A percentile compares a stretch with the other conserved stretches of the same genome.
Conservation (phyloP, 2,113 vertebrate species). For the Zosterops lateralis region DNA sequence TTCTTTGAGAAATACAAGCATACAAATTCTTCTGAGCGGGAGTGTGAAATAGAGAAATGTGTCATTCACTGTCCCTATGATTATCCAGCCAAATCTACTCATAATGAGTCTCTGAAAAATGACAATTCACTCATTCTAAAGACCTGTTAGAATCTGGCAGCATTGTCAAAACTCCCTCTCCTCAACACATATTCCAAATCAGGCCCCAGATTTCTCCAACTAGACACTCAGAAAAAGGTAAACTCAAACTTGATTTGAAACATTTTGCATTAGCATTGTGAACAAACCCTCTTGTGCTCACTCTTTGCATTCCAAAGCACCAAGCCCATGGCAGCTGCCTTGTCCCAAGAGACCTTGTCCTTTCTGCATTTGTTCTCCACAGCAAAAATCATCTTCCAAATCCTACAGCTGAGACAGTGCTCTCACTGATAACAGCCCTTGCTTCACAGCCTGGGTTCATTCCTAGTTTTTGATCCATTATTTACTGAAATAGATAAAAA, state of each 20-base stretch:
- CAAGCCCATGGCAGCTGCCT: neutral
- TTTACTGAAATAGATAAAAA: neutral
- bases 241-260: neutral
- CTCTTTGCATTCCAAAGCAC: neutral
- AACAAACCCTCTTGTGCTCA: neutral
- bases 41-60: slow-evolving; percentile 1
- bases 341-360: neutral
- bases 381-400: neutral
- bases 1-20: neutral
- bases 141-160: slow-evolving; percentile 2
- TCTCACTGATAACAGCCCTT: neutral
- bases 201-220: neutral
- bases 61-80: neutral
- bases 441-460: neutral
- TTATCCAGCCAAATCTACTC: slow-evolving; percentile 6
- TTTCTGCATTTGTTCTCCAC: neutral
- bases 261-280: neutral
- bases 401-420: neutral
- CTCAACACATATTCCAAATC: neutral
- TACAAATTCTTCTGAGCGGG: neutral
- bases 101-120: neutral
- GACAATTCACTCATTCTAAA: neutral
- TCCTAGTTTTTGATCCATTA: neutral
- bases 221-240: neutral
- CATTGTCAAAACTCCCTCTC: neutral